Conservation (phyloP, 1,140 invertebrate genomes). For the Zaprionus capensis region DNA sequence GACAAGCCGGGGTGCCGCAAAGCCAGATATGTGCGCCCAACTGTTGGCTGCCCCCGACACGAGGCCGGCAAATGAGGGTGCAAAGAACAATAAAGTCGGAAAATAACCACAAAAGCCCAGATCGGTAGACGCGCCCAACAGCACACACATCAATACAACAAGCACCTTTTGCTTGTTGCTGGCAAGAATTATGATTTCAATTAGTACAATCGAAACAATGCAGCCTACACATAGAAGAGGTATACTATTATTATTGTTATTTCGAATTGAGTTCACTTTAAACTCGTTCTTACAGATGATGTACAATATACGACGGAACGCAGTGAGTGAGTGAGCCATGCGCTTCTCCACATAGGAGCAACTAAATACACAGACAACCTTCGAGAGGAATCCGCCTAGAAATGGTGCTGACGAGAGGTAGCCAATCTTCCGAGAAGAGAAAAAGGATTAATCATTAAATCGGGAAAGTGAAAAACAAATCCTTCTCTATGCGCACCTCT, state of each 20-base stretch:
- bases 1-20: constrained; percentile 62
- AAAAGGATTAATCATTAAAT: neutral
- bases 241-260: neutral
- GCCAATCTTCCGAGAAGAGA: constrained; percentile 38
- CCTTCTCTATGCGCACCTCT: constrained; percentile 27
- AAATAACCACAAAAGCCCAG: constrained; percentile 74
- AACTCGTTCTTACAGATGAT: constrained; percentile 49
- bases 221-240: constrained; percentile 35
- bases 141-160: constrained; percentile 55
- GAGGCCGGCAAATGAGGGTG: constrained; percentile 72
- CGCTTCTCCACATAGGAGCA: constrained; percentile 58
- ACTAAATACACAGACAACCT: constrained; percentile 57
- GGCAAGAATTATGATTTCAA: constrained; percentile 51
- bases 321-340: constrained; percentile 29
- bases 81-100: constrained; percentile 73
- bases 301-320: constrained; percentile 64
- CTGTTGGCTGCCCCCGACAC: constrained; percentile 71
- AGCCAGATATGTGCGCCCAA: constrained; percentile 64
- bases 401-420: constrained; percentile 63
- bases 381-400: constrained; percentile 61
- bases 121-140: constrained; percentile 62
- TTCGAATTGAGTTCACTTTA: neutral
- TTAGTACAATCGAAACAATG: constrained; percentile 35
- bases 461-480: constrained; percentile 3
- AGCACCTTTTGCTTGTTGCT: constrained; percentile 46